These are phyloP conservation scores for Drosophila anomalipes DNA, from an alignment of 2,888 invertebrate genomes.

Conservation along the genomic window DNA sequence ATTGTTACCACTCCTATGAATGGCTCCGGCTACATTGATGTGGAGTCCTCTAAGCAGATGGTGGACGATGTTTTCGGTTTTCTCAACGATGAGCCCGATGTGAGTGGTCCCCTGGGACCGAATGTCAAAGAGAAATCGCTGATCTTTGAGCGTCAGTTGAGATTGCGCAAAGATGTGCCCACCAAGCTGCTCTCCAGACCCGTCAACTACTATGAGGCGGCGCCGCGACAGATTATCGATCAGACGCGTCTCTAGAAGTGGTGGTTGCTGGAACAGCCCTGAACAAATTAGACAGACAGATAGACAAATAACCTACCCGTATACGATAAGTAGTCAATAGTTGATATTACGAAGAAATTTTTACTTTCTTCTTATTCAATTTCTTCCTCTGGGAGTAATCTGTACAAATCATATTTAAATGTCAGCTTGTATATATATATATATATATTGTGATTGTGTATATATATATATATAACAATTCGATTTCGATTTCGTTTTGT, in stretches of 20 bases:
- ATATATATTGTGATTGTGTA: not conserved
- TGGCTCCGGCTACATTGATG: conserved; percentile 74
- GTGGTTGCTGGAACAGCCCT: conserved; percentile 42
- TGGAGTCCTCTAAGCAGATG: conserved; percentile 87
- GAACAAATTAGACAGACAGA: conserved; percentile 62
- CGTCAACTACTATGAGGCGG: conserved; percentile 83
- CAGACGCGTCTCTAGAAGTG: conserved; percentile 77
- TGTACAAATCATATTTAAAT: conserved; percentile 40
- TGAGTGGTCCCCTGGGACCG: conserved; percentile 83
- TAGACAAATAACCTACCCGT: not conserved
- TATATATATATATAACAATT: conserved; percentile 4
- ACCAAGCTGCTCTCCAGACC: conserved; percentile 85
- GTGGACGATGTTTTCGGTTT: conserved; percentile 90
- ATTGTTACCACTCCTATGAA: conserved; percentile 51
- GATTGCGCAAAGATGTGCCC: conserved; percentile 82
- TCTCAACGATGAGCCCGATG: conserved; percentile 87
- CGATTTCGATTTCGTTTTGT: conserved; percentile 16
- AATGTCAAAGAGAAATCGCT: conserved; percentile 85
- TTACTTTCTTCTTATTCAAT: not conserved
- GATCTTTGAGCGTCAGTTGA: conserved; percentile 84
- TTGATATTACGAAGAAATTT: conserved; percentile 36
- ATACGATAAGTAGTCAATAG: conserved; percentile 38
- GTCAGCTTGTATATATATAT: conserved; percentile 27
- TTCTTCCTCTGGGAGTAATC: conserved; percentile 21
- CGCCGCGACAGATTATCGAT: conserved; percentile 68